A percentile compares a stretch with the other conserved stretches of the same genome.
Evolutionary conservation across 2,888 invertebrate species (phyloP).

Genomic region (Scaptomyza parva): DNA sequence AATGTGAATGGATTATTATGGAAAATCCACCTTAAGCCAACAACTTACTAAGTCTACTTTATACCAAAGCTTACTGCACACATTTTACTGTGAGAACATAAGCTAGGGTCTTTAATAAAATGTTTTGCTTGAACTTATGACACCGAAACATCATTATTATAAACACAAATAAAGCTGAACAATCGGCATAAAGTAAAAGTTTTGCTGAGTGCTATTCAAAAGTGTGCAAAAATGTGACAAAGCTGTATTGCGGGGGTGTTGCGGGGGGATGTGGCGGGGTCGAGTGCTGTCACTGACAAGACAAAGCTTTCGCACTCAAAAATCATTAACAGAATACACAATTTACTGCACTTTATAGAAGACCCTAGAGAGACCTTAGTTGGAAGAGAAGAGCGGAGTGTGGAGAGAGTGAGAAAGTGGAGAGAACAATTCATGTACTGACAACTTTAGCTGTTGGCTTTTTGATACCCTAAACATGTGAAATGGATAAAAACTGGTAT

Average conservation of each 20-base stretch:
- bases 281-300: conserved; percentile 8
- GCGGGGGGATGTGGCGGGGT: too few relatives aligned
- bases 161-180: not conserved
- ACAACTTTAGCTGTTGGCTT: conserved; percentile 61
- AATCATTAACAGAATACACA: not conserved
- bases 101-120: too few relatives aligned
- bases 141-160: too few relatives aligned
- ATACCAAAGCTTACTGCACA: not conserved
- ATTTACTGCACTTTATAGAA: not conserved
- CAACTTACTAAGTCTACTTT: too few relatives aligned
- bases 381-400: not conserved
- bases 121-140: too few relatives aligned
- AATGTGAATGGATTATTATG: too few relatives aligned
- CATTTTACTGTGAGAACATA: too few relatives aligned
- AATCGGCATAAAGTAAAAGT: not conserved
- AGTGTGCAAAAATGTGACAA: not conserved
- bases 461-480: too few relatives aligned
- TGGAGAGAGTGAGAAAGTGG: not conserved
- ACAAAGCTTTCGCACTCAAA: conserved; percentile 3
- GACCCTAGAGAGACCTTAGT: too few relatives aligned
- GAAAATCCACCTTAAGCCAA: too few relatives aligned
- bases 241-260: not conserved
- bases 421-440: conserved; percentile 33
- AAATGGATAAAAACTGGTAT: too few relatives aligned
- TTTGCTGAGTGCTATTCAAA: conserved; percentile 9